Base-by-base conservation (phyloP, 2,888 invertebrate genomes). In the Buathra laborator region DNA sequence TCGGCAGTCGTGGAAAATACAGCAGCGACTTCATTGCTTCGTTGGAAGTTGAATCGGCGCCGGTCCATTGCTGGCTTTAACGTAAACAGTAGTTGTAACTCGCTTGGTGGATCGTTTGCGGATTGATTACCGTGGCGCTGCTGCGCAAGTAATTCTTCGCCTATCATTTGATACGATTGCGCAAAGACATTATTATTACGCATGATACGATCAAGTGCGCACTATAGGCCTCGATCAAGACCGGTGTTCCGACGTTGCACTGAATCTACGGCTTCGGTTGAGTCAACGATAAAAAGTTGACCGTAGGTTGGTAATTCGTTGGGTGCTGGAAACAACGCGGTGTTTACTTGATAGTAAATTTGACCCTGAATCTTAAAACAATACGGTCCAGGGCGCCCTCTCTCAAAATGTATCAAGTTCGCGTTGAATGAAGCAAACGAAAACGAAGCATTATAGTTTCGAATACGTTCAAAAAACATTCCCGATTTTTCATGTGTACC, bases 11-110 rank as follows among this genome's bases (percentile, higher is more conserved):
- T 87, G 10, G 75, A 79, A 83, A 89, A 87, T 12, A 88, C 68
- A 16, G 86, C 86, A 59, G 87, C 87, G n/a, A 88, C 88, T 84
- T 87, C 86, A 74, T 87, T 87, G n/a, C 59, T 75, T 67, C 79
- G 72, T 75, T 88, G 87, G 72, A 86, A 83, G 78, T 89, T 87
- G 62, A 87, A 88, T 10, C 86, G 62, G 43, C 79, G 66, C 19
- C 74, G 66, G 71, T 88, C 86, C 16, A 86, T 29, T 51, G 87
- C 87, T 66, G 84, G 74, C 56, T 87, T 88, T n/a, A 83, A 80
- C 14, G 84, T 75, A 81, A 89, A 88, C 37, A 84, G 48, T 70
- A 87, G 76, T 29, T 74, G 68, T 32, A 87, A 71, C 43, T 88
- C 82, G 77, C 10, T 32, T 43, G 83, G 51, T 44, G 62, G 16